Evolutionary conservation across 2,888 invertebrate species (phyloP).

Genomic region (Dinocampus coccinellae): DNA sequence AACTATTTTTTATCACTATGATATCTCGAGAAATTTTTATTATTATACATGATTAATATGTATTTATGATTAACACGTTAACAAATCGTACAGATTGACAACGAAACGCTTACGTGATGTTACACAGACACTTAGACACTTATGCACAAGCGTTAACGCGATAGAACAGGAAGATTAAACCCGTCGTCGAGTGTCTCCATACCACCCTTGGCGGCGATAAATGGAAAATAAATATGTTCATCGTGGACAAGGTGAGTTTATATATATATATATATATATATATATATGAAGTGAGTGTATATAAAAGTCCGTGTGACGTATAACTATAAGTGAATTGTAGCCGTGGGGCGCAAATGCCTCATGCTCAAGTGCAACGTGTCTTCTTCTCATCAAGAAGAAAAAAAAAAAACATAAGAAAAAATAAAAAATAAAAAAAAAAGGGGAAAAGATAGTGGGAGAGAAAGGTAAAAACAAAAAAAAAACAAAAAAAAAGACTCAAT

Average conservation of each 20-base stretch:
- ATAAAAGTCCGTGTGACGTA: constrained; percentile 2
- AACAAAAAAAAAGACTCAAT: constrained; percentile 56
- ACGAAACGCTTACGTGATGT: constrained; percentile 8
- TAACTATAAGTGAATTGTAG: background rate
- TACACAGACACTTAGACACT: background rate
- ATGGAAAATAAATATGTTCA: background rate
- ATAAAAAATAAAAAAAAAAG: too few relatives aligned
- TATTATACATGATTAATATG: background rate
- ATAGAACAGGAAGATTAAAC: constrained; percentile 21
- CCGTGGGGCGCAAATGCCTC: constrained; percentile 28
- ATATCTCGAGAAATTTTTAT: constrained; percentile 6
- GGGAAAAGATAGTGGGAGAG: too few relatives aligned
- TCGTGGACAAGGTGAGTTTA: background rate
- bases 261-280: background rate
- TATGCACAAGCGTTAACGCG: constrained; percentile 17
- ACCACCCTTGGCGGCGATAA: constrained; percentile 4
- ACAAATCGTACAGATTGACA: constrained; percentile 23
- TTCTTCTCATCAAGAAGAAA: constrained; percentile 33
- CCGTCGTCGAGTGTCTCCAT: constrained; percentile 21
- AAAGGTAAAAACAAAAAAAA: too few relatives aligned
- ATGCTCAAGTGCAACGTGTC: constrained; percentile 25
- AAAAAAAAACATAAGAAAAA: too few relatives aligned
- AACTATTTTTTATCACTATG: background rate
- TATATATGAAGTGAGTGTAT: too few relatives aligned
- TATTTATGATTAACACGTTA: constrained; percentile 26